Conservation (phyloP, 2,888 invertebrate species). For the Yponomeuta cagnagella region DNA sequence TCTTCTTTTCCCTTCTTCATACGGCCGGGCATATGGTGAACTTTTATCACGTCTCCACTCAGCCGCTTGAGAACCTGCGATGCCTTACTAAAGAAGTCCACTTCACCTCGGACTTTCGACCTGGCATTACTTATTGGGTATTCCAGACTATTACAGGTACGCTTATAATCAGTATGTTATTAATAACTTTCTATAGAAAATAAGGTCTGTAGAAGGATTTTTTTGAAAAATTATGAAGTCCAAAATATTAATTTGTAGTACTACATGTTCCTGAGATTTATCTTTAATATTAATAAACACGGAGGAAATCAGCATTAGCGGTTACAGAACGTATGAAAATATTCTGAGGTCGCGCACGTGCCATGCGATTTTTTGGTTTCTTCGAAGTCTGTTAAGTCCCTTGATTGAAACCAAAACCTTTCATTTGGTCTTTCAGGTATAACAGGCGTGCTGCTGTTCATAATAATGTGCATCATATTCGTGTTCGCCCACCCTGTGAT, state of each 20-base stretch:
- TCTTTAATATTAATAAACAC: too few relatives aligned
- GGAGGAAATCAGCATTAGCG: too few relatives aligned
- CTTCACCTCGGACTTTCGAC: constrained; percentile 95
- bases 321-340: too few relatives aligned
- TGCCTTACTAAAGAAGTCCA: constrained; percentile 96
- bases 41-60: constrained; percentile 97
- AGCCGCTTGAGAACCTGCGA: constrained; percentile 92
- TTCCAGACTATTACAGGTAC: constrained; percentile 95
- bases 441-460: constrained; percentile 90
- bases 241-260: too few relatives aligned
- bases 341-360: too few relatives aligned
- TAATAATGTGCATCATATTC: constrained; percentile 95
- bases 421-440: constrained; percentile 74
- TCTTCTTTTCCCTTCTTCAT: constrained; percentile 94
- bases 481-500: constrained; percentile 97
- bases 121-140: constrained; percentile 96
- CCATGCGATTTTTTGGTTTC: too few relatives aligned
- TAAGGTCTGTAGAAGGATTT: too few relatives aligned
- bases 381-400: too few relatives aligned
- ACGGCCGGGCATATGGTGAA: constrained; percentile 97
- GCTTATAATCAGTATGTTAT: background rate
- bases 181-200: too few relatives aligned
- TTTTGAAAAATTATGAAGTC: too few relatives aligned
- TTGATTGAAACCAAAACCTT: background rate
- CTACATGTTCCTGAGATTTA: too few relatives aligned